Percentiles rank a stretch among this genome's conserved stretches.
Evolutionary conservation across 2,113 vertebrate species (phyloP).

Genomic region (Dromaius novaehollandiae): DNA sequence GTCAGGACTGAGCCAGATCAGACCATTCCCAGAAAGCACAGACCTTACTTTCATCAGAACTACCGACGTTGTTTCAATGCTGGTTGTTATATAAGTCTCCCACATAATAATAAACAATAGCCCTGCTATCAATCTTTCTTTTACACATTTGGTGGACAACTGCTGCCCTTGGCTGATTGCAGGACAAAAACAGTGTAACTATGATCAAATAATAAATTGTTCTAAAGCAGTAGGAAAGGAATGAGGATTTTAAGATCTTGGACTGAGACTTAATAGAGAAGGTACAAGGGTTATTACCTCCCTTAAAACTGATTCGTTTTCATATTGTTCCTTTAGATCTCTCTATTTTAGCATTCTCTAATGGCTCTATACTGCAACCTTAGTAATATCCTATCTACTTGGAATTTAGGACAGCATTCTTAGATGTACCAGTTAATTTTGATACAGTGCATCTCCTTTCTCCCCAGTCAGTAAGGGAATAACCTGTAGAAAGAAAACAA

Average conservation of each 20-base stretch:
- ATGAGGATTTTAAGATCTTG: neutral
- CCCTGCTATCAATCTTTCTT: neutral
- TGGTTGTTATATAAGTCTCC: neutral
- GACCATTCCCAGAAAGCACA: neutral
- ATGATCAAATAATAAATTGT: neutral
- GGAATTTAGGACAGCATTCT: neutral
- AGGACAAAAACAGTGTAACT: neutral
- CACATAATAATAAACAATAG: neutral
- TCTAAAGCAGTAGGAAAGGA: neutral
- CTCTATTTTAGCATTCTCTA: neutral
- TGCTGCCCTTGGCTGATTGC: neutral
- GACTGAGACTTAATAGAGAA: neutral
- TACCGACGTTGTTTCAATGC: neutral
- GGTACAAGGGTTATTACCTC: neutral
- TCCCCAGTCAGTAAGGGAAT: neutral
- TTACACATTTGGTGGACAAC: rapidly evolving
- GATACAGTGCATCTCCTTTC: neutral
- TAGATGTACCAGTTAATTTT: neutral
- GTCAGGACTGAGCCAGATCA: neutral
- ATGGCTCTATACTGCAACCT: neutral
- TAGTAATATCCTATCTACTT: neutral
- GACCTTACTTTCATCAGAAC: neutral
- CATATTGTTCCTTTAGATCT: neutral
- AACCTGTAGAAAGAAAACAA: neutral
- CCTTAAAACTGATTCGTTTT: neutral